Percentiles rank a stretch among this genome's conserved stretches.
Evolutionary conservation across 2,113 vertebrate species (phyloP).

Genomic region (Poicephalus gulielmi): DNA sequence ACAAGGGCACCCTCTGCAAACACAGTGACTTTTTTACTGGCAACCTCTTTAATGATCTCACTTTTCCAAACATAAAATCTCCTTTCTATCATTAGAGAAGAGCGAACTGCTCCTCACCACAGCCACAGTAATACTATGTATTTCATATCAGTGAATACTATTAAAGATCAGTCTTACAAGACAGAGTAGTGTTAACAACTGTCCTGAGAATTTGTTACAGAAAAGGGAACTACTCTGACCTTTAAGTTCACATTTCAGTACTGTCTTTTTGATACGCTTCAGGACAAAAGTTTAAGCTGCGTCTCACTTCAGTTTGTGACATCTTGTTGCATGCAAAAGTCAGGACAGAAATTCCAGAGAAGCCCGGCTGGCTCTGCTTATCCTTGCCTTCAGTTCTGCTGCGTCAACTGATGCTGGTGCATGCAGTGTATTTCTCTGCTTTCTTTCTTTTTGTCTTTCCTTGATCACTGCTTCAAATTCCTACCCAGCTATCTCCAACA

Average conservation of each 20-base stretch:
- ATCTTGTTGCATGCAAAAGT: neutral
- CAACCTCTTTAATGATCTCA: conserved; percentile 19
- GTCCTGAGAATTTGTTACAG: neutral
- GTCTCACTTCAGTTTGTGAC: neutral
- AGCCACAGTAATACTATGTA: neutral
- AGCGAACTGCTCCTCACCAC: neutral
- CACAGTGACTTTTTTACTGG: conserved; percentile 25
- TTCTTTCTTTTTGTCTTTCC: neutral
- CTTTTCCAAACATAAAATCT: neutral
- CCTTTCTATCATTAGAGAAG: neutral
- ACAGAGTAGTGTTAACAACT: conserved; percentile 10
- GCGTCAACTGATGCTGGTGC: neutral
- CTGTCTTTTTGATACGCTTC: neutral
- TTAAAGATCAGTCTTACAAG: conserved; percentile 30
- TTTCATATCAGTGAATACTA: neutral
- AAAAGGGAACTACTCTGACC: conserved; percentile 38
- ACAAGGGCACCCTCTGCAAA: conserved; percentile 6
- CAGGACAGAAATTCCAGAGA: neutral
- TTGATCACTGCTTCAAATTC: neutral
- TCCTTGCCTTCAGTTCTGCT: neutral
- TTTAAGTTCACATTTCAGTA: conserved; percentile 9
- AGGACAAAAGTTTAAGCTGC: conserved; percentile 40
- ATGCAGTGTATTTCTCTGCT: neutral
- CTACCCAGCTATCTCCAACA: neutral
- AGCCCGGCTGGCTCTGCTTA: neutral